Conservation (phyloP, 2,888 invertebrate species). For the Drepanosiphum platanoidis region DNA sequence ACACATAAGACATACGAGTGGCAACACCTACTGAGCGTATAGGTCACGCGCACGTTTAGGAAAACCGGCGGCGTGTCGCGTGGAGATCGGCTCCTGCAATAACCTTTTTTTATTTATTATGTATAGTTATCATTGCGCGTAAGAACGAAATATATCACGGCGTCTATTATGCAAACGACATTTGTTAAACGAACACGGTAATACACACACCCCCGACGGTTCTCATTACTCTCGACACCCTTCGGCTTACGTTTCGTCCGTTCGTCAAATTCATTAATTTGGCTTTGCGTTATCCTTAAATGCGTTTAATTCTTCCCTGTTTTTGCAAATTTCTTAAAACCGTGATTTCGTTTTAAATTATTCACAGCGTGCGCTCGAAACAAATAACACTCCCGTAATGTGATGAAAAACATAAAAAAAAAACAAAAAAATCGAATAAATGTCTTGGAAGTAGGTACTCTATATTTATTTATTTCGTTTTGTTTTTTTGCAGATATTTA, state of each 20-base stretch:
- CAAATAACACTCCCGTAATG: neutral
- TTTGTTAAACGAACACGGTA: constrained; percentile 45
- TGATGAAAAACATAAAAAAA: neutral
- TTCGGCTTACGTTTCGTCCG: constrained; percentile 17
- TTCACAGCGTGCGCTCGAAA: neutral
- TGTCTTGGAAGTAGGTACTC: too few relatives aligned
- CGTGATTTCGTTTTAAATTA: constrained; percentile 17
- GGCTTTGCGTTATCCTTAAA: constrained; percentile 50
- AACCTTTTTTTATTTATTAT: too few relatives aligned
- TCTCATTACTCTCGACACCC: constrained; percentile 40
- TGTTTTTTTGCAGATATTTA: constrained; percentile 29
- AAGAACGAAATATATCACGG: constrained; percentile 14
- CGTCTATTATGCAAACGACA: constrained; percentile 38
- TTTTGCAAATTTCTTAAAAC: constrained; percentile 13
- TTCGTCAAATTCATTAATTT: constrained; percentile 50
- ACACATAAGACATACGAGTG: too few relatives aligned
- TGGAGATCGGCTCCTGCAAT: too few relatives aligned
- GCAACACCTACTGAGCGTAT: too few relatives aligned
- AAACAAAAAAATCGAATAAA: neutral
- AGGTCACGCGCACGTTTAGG: too few relatives aligned
- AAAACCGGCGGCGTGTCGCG: too few relatives aligned
- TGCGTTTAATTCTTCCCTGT: constrained; percentile 21
- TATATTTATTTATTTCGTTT: too few relatives aligned
- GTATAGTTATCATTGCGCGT: constrained; percentile 12
- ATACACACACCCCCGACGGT: constrained; percentile 33